phyloP scores from a whole-genome alignment of 2,113 vertebrate species.

The Parotia lawesii region DNA sequence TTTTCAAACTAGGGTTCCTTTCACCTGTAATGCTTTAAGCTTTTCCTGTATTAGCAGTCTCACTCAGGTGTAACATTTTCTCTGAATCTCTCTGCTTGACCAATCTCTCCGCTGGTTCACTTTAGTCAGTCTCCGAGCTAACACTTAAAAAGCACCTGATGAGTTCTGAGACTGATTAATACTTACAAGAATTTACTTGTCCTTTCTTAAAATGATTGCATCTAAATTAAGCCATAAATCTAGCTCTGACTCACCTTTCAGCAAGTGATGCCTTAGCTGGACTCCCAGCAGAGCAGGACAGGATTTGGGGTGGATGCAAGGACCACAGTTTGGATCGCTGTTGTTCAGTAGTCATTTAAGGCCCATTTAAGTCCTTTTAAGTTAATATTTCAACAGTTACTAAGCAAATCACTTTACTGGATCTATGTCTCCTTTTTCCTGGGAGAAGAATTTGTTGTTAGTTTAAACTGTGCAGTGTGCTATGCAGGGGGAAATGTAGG shows the following conservation, averaged over 20 bases:
- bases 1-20: neutral
- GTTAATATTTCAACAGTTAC: neutral
- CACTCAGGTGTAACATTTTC: conserved; percentile 26
- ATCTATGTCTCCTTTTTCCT: neutral
- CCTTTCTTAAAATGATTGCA: neutral
- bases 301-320: neutral
- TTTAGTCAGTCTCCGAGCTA: neutral
- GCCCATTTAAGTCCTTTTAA: neutral
- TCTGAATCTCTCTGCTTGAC: conserved; percentile 1
- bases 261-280: neutral
- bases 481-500: neutral
- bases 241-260: neutral
- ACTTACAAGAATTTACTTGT: neutral
- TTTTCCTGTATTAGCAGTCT: neutral
- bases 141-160: neutral
- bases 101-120: neutral
- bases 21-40: neutral
- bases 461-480: neutral
- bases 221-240: neutral
- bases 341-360: neutral
- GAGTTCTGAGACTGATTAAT: neutral
- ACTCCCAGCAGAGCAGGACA: neutral
- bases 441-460: neutral
- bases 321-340: neutral
- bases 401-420: neutral